A percentile compares a stretch with the other conserved stretches of the same genome.
Conservation (phyloP, 2,113 vertebrate species). For the Nettapus auritus region DNA sequence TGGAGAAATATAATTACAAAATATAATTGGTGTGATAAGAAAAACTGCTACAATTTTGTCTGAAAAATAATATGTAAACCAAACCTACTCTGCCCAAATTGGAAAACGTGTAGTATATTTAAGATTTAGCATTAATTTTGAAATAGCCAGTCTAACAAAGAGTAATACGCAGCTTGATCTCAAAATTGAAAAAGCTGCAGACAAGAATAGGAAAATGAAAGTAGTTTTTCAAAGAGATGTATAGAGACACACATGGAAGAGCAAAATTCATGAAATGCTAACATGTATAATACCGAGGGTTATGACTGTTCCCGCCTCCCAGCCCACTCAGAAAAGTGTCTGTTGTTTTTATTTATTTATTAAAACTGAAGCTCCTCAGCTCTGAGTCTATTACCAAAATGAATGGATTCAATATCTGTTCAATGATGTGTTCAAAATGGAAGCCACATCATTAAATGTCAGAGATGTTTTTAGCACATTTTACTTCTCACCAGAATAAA, state of each 20-base stretch:
- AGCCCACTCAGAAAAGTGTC: background rate
- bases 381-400: slow-evolving; percentile 85
- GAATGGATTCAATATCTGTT: slow-evolving; percentile 91
- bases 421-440: slow-evolving; percentile 91
- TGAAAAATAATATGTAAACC: slow-evolving; percentile 2
- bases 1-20: background rate
- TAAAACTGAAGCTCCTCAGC: slow-evolving; percentile 74
- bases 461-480: slow-evolving; percentile 85
- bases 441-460: slow-evolving; percentile 88
- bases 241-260: slow-evolving; percentile 10
- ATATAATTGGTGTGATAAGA: background rate
- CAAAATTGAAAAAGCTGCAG: slow-evolving; percentile 61
- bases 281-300: background rate
- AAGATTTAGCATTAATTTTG: slow-evolving; percentile 54
- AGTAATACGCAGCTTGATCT: slow-evolving; percentile 56
- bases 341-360: slow-evolving; percentile 18
- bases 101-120: slow-evolving; percentile 3
- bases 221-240: slow-evolving; percentile 49
- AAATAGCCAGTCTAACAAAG: slow-evolving; percentile 46
- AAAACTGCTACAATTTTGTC: background rate
- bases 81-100: background rate
- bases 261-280: slow-evolving; percentile 48
- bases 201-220: slow-evolving; percentile 50
- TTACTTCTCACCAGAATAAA: slow-evolving; percentile 78
- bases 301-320: background rate